Evolutionary conservation across 2,797 vertebrate species (phyloP), one percentile per base, ranked within the genome.

Genomic region (Coregonus sp.): DNA sequence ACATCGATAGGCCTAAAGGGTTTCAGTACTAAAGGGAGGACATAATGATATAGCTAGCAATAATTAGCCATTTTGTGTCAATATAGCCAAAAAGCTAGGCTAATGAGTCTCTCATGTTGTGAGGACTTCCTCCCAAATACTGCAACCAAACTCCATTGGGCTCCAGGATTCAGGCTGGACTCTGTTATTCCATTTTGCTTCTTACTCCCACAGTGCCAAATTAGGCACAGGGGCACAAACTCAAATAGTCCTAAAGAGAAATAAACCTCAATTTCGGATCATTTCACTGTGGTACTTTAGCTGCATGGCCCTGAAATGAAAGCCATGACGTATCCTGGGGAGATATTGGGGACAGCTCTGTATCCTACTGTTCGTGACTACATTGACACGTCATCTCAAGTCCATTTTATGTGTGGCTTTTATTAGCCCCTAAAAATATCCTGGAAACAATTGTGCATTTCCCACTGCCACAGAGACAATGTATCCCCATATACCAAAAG

Each of bases 221-320:
- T 35, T 72, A 80, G 73, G 69, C 50, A 72, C 75, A 83, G 81
- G 29, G 75, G 80, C 69, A 47, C 54, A 73, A 2, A 37, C 31
- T 29, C 15, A 63, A 9, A n/a, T 4, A 61, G 14, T 11, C 9
- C 40, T 47, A 56, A 20, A 68, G 76, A 77, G 79, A 83, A 82
- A 86, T 82, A 84, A 75, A 82, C 54, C 20, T 47, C 81, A 25
- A 68, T 78, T 79, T 81, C 71, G 68, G 78, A 83, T 82, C 40
- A 18, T 82, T 89, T 82, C 79, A 85, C 75, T 85, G 50, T 86
- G 86, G 89, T 82, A 83, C 82, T 84, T 89, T 84, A 78, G 82
- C 85, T 88, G 74, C 16, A 2, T 78, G 86, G 74, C 86, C 9
- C 84, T 80, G 78, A 81, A 86, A 88, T 83, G 84, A 86, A 84